Evolutionary conservation across 2,797 vertebrate genomes (phyloP).

Genomic region (Capromys pilorides): DNA sequence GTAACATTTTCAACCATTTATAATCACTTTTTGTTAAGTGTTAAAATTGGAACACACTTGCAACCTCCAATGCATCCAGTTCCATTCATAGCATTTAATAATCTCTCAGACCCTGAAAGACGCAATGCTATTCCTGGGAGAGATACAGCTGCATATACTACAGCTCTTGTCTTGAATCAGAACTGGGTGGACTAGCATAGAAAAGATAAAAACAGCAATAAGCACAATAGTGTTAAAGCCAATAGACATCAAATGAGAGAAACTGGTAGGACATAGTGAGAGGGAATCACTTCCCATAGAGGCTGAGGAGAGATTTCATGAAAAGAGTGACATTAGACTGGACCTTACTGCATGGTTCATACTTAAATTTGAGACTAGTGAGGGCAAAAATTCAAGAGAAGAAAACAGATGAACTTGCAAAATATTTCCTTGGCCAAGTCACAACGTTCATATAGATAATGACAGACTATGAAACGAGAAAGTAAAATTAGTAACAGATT

Average conservation of each 20-base stretch:
- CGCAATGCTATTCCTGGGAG: not conserved
- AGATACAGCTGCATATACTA: not conserved
- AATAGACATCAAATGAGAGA: not conserved
- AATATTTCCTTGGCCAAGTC: not conserved
- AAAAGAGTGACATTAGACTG: not conserved
- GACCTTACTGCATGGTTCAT: not conserved
- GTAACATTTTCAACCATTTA: not conserved
- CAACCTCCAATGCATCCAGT: not conserved
- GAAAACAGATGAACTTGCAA: not conserved
- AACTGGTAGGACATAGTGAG: not conserved
- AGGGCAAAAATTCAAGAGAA: not conserved
- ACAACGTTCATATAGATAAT: not conserved
- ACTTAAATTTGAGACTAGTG: not conserved
- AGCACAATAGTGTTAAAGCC: not conserved
- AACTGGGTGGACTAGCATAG: not conserved
- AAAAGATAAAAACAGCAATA: not conserved
- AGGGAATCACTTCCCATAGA: not conserved
- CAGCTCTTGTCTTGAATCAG: not conserved
- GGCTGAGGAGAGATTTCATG: not conserved
- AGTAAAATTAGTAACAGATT: not conserved
- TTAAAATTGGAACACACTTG: constrained; percentile 45
- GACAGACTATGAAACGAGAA: not conserved
- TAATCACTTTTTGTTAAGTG: not conserved
- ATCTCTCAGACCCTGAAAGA: constrained; percentile 26
- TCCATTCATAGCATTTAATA: constrained; percentile 7